phyloP scores from a whole-genome alignment of 2,113 vertebrate genomes.

The Halcyon malimbica region DNA sequence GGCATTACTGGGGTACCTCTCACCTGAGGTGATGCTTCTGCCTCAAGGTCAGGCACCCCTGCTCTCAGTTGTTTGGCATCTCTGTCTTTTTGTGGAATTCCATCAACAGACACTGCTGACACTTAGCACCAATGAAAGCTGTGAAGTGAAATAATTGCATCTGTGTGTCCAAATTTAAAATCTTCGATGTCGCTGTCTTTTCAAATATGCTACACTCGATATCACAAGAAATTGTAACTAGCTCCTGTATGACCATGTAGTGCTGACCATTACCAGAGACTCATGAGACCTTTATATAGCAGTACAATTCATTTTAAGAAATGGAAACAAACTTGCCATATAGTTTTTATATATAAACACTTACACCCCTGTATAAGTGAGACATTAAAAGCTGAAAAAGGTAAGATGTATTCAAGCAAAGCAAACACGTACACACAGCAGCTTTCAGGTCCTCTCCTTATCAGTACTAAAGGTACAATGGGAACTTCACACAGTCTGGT shows the following conservation, averaged over 20 bases:
- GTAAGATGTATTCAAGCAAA: not conserved
- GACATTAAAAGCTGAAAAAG: not conserved
- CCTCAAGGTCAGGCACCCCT: not conserved
- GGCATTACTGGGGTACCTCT: not conserved
- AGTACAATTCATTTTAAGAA: not conserved
- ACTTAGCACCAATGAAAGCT: not conserved
- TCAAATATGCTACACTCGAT: not conserved
- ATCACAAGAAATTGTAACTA: not conserved
- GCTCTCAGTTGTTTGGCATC: not conserved
- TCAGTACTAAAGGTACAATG: not conserved
- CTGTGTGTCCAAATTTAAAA: not conserved
- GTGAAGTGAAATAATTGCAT: not conserved
- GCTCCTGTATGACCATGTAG: not conserved
- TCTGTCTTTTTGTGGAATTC: not conserved
- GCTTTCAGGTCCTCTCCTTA: not conserved
- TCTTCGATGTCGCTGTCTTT: not conserved
- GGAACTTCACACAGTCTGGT: not conserved
- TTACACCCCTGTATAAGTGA: not conserved
- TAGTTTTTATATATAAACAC: not conserved
- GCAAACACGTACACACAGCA: not conserved
- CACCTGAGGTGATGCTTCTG: not conserved
- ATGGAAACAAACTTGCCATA: not conserved
- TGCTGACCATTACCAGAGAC: not conserved
- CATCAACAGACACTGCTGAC: fast-evolving
- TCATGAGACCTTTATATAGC: not conserved